phyloP scores from a whole-genome alignment of 2,797 vertebrate species.

The Sebastes dallii region DNA sequence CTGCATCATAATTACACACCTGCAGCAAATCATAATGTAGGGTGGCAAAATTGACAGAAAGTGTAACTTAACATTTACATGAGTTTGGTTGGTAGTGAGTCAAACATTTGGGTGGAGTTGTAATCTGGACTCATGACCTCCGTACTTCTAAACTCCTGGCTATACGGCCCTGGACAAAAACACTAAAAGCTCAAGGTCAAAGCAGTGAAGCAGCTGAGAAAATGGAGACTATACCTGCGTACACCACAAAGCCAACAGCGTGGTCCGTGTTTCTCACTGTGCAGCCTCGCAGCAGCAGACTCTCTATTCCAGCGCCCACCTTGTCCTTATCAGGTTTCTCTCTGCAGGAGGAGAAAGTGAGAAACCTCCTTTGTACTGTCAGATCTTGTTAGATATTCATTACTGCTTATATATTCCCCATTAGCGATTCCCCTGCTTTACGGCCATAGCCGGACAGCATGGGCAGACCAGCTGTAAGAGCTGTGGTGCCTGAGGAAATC shows the following conservation, averaged over 20 bases:
- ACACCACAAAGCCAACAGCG: slow-evolving; percentile 91
- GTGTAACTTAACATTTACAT: not conserved
- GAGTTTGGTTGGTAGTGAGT: not conserved
- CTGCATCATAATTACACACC: not conserved
- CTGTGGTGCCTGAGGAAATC: slow-evolving; percentile 63
- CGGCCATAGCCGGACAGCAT: slow-evolving; percentile 37
- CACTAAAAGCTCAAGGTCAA: slow-evolving; percentile 4
- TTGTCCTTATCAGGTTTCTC: slow-evolving; percentile 85
- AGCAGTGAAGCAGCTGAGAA: slow-evolving; percentile 3
- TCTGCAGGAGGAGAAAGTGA: slow-evolving; percentile 79
- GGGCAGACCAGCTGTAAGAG: slow-evolving; percentile 51
- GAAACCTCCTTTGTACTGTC: slow-evolving; percentile 57
- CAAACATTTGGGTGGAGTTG: not conserved
- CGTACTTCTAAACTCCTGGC: not conserved
- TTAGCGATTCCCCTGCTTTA: slow-evolving; percentile 62
- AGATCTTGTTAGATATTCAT: slow-evolving; percentile 71
- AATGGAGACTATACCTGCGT: slow-evolving; percentile 85
- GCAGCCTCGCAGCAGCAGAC: slow-evolving; percentile 93
- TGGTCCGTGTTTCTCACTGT: slow-evolving; percentile 91
- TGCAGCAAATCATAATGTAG: not conserved
- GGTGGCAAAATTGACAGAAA: not conserved
- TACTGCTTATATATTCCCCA: slow-evolving; percentile 55
- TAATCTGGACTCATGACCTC: not conserved
- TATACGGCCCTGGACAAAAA: not conserved
- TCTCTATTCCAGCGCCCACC: slow-evolving; percentile 89